Base-by-base conservation (phyloP, 2,797 vertebrate genomes). In the Gephyroberyx darwinii region DNA sequence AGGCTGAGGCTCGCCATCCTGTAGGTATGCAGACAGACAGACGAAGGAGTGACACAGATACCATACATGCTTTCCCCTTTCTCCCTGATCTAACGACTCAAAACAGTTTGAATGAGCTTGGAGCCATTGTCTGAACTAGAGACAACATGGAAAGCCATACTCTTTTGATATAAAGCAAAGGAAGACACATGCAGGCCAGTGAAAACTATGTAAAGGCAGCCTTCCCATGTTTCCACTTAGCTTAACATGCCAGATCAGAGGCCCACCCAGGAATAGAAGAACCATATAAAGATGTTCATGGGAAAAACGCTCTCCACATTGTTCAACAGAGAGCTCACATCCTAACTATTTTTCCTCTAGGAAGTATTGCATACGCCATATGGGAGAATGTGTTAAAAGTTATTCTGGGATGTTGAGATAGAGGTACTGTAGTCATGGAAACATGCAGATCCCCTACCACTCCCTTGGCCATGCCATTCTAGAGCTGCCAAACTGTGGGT, bases 401-500 rank as follows among this genome's bases (percentile, higher is more conserved):
- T 92, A 91, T 91, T 93, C 89, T 85, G 76, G 86, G 91, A 83
- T 86, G 87, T 85, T 89, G 75, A 74, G 82, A 84, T 80, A 72
- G 78, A 84, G 63, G 57, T 20, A 30, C 60, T 72, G 84, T 89
- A 60, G 31, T 81, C 78, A 89, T 91, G 88, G 90, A 90, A 92
- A 92, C 88, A 86, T 71, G 64, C 58, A 84, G 65, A 88, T 82
- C 81, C 79, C 74, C 77, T 65, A 77, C 85, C 86, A 84, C 90
- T 86, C 89, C 86, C 87, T 75, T 48, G 65, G 67, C 74, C 31
- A 30, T 67, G 81, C 75, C 88, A 77, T 87, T 89, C 84, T 79
- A 6, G 69, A 82, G 77, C 86, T 87, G 88, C 83, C 85, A 78
- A 78, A 68, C 73, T 71, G 52, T 9, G 61, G 78, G 78, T 85